phyloP scores from a whole-genome alignment of 1,140 invertebrate species.

The Matsumurasca onukii region DNA sequence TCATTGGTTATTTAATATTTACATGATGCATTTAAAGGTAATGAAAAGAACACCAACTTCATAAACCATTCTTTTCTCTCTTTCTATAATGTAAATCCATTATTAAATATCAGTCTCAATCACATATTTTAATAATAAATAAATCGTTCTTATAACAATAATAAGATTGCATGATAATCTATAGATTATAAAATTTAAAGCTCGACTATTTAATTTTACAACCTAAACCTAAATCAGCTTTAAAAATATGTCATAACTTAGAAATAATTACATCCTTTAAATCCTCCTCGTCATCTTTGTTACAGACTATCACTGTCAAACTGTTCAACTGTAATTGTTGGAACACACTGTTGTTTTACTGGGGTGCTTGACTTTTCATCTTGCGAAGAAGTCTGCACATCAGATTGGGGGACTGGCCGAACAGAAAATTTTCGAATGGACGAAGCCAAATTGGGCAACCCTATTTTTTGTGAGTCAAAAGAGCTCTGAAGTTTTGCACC shows the following conservation, averaged over 20 bases:
- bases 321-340: constrained; percentile 1
- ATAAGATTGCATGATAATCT: too few relatives aligned
- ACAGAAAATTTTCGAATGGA: constrained; percentile 24
- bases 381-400: neutral
- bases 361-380: neutral
- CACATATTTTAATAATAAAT: too few relatives aligned
- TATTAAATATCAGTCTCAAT: too few relatives aligned
- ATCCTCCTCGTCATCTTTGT: neutral
- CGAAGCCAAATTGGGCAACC: neutral
- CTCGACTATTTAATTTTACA: too few relatives aligned
- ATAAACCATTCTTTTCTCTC: too few relatives aligned
- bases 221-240: too few relatives aligned
- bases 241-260: constrained; percentile 24
- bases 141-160: too few relatives aligned
- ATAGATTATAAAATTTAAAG: too few relatives aligned
- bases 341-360: neutral
- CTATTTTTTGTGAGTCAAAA: neutral
- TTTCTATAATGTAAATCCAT: too few relatives aligned
- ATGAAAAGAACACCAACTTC: too few relatives aligned
- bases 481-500: neutral
- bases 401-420: neutral
- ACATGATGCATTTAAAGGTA: too few relatives aligned
- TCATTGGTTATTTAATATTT: too few relatives aligned
- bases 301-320: neutral
- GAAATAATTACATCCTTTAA: constrained; percentile 10